phyloP scores from a whole-genome alignment of 2,113 vertebrate species.

The Zosterops lateralis region DNA sequence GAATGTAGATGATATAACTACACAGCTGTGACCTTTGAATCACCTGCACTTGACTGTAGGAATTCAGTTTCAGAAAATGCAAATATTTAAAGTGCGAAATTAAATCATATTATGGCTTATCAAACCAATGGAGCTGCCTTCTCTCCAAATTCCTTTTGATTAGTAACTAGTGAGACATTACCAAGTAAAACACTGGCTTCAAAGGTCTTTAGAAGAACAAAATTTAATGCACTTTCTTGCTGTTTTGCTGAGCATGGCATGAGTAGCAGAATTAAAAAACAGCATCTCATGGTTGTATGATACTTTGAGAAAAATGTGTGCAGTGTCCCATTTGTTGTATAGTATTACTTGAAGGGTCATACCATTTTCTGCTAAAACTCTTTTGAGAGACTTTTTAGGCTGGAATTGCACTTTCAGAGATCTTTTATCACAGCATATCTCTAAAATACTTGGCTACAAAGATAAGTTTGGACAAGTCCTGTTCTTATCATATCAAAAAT shows the following conservation, averaged over 20 bases:
- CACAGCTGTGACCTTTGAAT: slow-evolving; percentile 8
- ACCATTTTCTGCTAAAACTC: neutral
- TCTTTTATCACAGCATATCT: neutral
- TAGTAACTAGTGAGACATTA: neutral
- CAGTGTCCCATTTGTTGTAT: neutral
- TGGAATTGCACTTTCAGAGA: neutral
- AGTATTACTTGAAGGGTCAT: neutral
- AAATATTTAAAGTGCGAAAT: slow-evolving; percentile 40
- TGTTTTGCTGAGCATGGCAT: neutral
- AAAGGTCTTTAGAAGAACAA: neutral
- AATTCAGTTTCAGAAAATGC: slow-evolving; percentile 29
- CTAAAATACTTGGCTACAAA: neutral
- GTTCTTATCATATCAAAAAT: neutral
- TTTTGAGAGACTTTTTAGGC: neutral
- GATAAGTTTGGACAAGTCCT: neutral
- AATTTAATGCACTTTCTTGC: neutral
- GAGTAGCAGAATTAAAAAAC: neutral
- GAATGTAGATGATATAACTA: neutral
- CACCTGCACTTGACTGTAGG: neutral
- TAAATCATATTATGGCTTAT: neutral
- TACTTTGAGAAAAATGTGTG: neutral
- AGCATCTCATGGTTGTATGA: neutral
- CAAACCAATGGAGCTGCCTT: neutral
- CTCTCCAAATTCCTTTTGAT: slow-evolving; percentile 8
- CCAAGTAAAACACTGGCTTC: neutral